phyloP scores from a whole-genome alignment of 2,113 vertebrate genomes.

The Cyprinus carpio region DNA sequence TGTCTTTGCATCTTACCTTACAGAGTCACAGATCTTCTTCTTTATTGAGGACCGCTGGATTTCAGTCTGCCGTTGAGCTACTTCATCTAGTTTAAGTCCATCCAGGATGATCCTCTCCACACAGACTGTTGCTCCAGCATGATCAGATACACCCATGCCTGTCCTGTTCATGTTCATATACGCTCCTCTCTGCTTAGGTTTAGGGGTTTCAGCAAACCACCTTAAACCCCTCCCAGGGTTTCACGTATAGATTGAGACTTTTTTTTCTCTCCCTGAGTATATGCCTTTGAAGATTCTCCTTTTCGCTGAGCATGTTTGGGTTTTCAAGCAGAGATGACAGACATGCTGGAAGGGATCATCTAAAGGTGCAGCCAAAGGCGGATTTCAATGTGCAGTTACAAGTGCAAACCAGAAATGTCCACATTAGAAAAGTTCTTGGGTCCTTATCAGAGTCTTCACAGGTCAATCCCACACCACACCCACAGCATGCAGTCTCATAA shows the following conservation, averaged over 20 bases:
- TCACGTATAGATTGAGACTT: neutral
- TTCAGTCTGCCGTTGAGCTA: slow-evolving; percentile 69
- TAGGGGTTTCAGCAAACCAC: neutral
- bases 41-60: slow-evolving; percentile 43
- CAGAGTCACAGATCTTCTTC: slow-evolving; percentile 59
- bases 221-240: neutral
- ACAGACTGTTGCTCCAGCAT: slow-evolving; percentile 44
- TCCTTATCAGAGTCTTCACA: slow-evolving; percentile 9
- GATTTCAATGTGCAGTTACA: neutral
- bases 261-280: neutral
- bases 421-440: neutral
- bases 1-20: slow-evolving; percentile 56
- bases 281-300: neutral
- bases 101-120: slow-evolving; percentile 73
- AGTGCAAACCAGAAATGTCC: neutral
- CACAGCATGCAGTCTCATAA: slow-evolving; percentile 8
- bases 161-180: neutral
- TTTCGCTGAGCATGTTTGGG: neutral
- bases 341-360: neutral
- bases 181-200: neutral
- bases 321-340: slow-evolving; percentile 8
- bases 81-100: slow-evolving; percentile 78
- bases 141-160: slow-evolving; percentile 4
- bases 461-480: slow-evolving; percentile 10
- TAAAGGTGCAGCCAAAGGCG: neutral